These are phyloP conservation scores for Eupristina koningsbergeri DNA, from an alignment of 1,140 invertebrate genomes.

Conservation along the genomic window DNA sequence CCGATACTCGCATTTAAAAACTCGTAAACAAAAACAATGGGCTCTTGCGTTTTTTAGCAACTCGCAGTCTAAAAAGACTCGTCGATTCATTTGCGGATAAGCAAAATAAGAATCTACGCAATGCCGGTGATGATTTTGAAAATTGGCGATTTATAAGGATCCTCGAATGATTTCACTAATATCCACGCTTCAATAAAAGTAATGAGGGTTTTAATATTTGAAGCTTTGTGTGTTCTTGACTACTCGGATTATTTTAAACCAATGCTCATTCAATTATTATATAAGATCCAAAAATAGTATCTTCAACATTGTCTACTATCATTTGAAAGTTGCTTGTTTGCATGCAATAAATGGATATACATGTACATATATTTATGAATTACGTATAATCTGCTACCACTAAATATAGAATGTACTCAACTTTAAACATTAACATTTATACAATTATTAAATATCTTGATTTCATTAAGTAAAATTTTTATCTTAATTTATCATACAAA, in stretches of 20 bases:
- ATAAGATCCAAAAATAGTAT: neutral
- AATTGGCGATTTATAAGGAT: neutral
- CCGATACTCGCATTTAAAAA: neutral
- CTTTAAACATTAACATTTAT: too few species aligned
- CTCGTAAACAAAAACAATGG: neutral
- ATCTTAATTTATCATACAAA: too few species aligned
- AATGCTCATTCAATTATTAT: neutral
- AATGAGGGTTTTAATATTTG: neutral
- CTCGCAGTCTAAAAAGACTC: neutral
- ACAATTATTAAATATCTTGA: too few species aligned
- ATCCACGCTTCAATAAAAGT: neutral
- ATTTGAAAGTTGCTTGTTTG: neutral
- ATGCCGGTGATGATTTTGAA: neutral
- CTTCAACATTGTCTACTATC: neutral
- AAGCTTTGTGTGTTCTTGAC: neutral
- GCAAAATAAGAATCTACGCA: neutral
- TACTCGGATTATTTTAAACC: too few species aligned
- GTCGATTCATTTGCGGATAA: neutral
- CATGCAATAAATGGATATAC: neutral
- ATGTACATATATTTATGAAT: too few species aligned
- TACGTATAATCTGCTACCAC: too few species aligned
- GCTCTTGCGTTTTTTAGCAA: neutral
- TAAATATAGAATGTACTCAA: too few species aligned
- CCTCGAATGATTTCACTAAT: neutral
- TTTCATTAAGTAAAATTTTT: too few species aligned